Conservation (phyloP, 2,113 vertebrate species). For the Hyla sarda region DNA sequence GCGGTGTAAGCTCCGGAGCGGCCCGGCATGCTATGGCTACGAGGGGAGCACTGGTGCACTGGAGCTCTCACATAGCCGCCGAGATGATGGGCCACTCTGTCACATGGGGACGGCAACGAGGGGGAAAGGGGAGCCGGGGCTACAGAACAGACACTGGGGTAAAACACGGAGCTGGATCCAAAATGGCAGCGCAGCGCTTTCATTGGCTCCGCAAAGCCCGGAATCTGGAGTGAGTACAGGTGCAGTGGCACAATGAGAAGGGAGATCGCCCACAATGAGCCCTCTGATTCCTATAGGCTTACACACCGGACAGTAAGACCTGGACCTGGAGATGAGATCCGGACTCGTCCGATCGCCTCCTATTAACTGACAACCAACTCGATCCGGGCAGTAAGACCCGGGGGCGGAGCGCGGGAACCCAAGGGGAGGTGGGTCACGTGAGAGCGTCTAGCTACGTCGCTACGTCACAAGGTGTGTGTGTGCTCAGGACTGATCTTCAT, state of each 20-base stretch:
- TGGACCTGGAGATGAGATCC: constrained; percentile 24
- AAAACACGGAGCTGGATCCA: constrained; percentile 38
- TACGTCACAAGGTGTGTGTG: constrained; percentile 55
- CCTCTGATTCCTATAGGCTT: constrained; percentile 41
- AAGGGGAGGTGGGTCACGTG: constrained; percentile 34
- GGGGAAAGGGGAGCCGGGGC: background rate
- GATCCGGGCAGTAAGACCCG: constrained; percentile 53
- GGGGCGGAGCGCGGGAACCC: constrained; percentile 53
- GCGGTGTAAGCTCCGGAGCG: background rate
- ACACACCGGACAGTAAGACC: constrained; percentile 37
- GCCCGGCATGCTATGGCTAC: constrained; percentile 2
- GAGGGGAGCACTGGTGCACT: constrained; percentile 30
- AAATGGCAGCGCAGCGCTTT: constrained; percentile 19
- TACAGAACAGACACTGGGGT: constrained; percentile 2
- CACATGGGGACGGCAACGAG: background rate
- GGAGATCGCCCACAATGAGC: constrained; percentile 34
- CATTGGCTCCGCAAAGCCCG: constrained; percentile 35
- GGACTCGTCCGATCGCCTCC: constrained; percentile 20
- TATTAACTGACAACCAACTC: background rate
- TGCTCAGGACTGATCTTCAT: constrained; percentile 24
- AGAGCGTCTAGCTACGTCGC: background rate
- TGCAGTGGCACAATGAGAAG: constrained; percentile 18
- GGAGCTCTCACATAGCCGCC: constrained; percentile 28
- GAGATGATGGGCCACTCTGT: constrained; percentile 18
- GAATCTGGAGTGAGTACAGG: constrained; percentile 35